Evolutionary conservation across 2,888 invertebrate species (phyloP).

Genomic region (Microplitis manilae): DNA sequence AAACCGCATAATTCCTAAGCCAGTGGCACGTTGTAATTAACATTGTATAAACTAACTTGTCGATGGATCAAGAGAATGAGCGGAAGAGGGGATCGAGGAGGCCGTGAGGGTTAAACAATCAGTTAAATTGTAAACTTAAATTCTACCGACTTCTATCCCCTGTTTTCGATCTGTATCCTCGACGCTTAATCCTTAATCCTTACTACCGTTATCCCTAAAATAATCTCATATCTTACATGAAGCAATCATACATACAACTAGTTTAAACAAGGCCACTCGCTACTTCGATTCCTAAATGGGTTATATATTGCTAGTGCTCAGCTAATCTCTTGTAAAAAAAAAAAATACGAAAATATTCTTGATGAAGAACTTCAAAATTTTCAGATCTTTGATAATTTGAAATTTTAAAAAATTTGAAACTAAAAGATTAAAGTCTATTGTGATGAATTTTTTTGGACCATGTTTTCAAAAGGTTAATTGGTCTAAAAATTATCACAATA

Average conservation of each 20-base stretch:
- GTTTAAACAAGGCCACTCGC: constrained; percentile 1
- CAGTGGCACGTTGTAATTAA: constrained; percentile 34
- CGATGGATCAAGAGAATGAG: constrained; percentile 20
- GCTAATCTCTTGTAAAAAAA: too few relatives aligned
- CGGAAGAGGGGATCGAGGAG: constrained; percentile 4
- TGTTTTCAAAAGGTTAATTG: too few relatives aligned
- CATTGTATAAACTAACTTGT: constrained; percentile 25
- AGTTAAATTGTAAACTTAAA: too few relatives aligned
- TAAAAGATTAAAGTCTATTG: too few relatives aligned
- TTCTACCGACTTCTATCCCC: too few relatives aligned
- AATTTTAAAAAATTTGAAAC: too few relatives aligned
- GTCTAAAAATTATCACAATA: too few relatives aligned
- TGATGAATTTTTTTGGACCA: too few relatives aligned
- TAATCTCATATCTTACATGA: neutral
- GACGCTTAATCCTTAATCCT: neutral
- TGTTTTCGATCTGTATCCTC: neutral
- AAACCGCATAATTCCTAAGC: constrained; percentile 29
- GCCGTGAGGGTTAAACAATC: neutral
- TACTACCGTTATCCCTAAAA: neutral
- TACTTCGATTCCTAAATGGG: neutral
- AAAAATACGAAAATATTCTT: too few relatives aligned
- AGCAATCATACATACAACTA: neutral
- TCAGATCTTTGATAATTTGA: too few relatives aligned
- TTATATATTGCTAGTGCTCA: neutral
- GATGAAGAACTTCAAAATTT: too few relatives aligned